Conservation (phyloP, 1,140 invertebrate species). For the Drosophila parabipectinata region DNA sequence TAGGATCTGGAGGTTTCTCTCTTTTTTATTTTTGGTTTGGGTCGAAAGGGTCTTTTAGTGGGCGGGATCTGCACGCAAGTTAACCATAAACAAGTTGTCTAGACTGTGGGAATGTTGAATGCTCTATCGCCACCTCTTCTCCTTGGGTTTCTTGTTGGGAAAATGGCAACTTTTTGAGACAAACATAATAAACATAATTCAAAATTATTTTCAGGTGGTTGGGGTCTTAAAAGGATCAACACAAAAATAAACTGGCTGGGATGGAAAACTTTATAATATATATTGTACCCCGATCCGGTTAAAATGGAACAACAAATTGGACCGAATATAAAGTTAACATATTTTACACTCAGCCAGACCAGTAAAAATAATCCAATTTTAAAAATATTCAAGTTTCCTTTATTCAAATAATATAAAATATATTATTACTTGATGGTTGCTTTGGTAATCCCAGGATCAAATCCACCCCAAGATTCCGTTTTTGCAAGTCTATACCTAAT, state of each 20-base stretch:
- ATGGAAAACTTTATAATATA: slow-evolving; percentile 35
- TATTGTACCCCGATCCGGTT: slow-evolving; percentile 18
- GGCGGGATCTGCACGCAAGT: slow-evolving; percentile 69
- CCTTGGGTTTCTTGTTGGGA: slow-evolving; percentile 17
- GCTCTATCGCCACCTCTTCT: slow-evolving; percentile 52
- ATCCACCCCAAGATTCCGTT: not conserved
- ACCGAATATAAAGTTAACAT: not conserved
- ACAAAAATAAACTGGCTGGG: slow-evolving; percentile 1
- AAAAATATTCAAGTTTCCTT: not conserved
- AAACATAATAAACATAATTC: slow-evolving; percentile 57
- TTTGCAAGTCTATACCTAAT: not conserved
- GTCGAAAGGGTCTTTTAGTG: slow-evolving; percentile 27
- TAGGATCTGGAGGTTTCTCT: not conserved
- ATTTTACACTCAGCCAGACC: not conserved
- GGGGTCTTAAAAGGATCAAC: slow-evolving; percentile 21
- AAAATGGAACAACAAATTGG: not conserved
- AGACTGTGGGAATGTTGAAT: slow-evolving; percentile 61
- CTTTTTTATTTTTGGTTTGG: slow-evolving; percentile 4
- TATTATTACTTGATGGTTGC: not conserved
- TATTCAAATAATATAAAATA: not conserved
- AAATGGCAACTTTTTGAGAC: slow-evolving; percentile 37
- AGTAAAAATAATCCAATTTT: not conserved
- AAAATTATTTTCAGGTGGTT: slow-evolving; percentile 46
- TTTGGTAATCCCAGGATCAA: slow-evolving; percentile 6
- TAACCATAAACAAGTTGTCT: slow-evolving; percentile 77